Percentiles rank a stretch among this genome's conserved stretches.
Evolutionary conservation across 2,888 invertebrate genomes (phyloP).

Genomic region (Drosophila dives): DNA sequence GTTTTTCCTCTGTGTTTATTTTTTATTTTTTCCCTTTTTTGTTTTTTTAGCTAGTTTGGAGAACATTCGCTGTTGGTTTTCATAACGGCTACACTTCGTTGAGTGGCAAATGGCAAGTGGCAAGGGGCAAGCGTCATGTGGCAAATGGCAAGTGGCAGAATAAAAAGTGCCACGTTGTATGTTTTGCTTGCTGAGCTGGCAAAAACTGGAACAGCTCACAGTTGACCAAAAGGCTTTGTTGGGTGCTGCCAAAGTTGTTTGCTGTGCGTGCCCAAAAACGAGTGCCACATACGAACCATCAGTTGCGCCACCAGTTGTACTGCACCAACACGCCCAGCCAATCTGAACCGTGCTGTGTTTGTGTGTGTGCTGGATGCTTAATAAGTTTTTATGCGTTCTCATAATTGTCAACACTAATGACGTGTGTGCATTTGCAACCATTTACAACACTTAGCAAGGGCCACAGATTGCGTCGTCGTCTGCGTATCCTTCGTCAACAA

Average conservation of each 20-base stretch:
- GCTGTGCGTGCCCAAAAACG: constrained; percentile 60
- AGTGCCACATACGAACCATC: constrained; percentile 35
- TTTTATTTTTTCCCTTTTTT: constrained; percentile 14
- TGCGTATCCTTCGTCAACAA: constrained; percentile 6
- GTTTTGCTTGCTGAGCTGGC: constrained; percentile 67
- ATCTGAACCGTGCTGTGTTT: constrained; percentile 7
- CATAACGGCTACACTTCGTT: constrained; percentile 55
- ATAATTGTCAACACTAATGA: constrained; percentile 64
- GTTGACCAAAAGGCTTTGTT: constrained; percentile 66
- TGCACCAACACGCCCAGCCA: constrained; percentile 18
- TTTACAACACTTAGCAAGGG: constrained; percentile 32
- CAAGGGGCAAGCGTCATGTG: constrained; percentile 23
- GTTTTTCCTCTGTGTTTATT: constrained; percentile 19
- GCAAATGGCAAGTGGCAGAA: constrained; percentile 39
- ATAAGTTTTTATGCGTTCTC: constrained; percentile 59
- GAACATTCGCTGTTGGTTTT: constrained; percentile 54
- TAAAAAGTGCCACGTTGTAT: constrained; percentile 68
- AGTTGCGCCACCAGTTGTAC: not conserved
- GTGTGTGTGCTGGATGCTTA: constrained; percentile 38
- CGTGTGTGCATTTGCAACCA: constrained; percentile 35
- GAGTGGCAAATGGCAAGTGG: constrained; percentile 52
- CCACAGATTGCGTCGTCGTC: constrained; percentile 15
- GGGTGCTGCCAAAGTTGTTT: constrained; percentile 39
- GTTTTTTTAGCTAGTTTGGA: constrained; percentile 19
- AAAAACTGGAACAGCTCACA: constrained; percentile 52